Evolutionary conservation across 1,140 invertebrate species (phyloP).

Genomic region (Pseudomyrmex cubaensis): DNA sequence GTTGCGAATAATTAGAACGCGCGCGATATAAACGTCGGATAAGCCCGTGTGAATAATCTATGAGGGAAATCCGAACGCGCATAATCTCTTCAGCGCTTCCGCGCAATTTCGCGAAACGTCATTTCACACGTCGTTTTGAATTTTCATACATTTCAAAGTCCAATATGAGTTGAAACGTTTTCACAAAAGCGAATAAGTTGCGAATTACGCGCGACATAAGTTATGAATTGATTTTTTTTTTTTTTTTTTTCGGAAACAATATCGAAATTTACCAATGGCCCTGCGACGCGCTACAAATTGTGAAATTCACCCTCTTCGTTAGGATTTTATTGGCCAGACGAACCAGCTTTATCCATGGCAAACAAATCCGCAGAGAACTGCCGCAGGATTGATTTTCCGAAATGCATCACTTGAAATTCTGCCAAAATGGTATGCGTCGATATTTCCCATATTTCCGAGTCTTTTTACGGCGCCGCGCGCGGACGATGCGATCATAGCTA

Average conservation of each 20-base stretch:
- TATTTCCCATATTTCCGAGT: constrained; percentile 45
- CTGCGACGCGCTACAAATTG: background rate
- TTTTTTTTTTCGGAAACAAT: background rate
- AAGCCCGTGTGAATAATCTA: background rate
- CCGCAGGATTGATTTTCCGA: constrained; percentile 69
- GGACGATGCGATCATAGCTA: background rate
- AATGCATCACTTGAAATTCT: constrained; percentile 70
- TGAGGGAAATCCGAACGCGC: background rate
- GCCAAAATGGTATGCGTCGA: constrained; percentile 62
- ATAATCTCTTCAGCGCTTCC: background rate
- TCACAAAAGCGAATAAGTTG: too few relatives aligned
- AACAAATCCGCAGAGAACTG: constrained; percentile 50
- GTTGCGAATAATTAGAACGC: constrained; percentile 22
- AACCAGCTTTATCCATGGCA: constrained; percentile 36
- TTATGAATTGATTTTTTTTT: background rate
- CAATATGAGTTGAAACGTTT: too few relatives aligned
- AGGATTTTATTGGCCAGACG: constrained; percentile 60
- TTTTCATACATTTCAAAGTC: too few relatives aligned
- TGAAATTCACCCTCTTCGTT: constrained; percentile 20
- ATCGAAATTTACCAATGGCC: background rate
- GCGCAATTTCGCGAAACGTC: background rate
- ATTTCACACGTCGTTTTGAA: background rate
- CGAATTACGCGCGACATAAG: background rate
- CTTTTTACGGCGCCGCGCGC: background rate
- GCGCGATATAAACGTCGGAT: background rate